Evolutionary conservation across 1,140 invertebrate species (phyloP).

Genomic region (Aleiodes sp.): DNA sequence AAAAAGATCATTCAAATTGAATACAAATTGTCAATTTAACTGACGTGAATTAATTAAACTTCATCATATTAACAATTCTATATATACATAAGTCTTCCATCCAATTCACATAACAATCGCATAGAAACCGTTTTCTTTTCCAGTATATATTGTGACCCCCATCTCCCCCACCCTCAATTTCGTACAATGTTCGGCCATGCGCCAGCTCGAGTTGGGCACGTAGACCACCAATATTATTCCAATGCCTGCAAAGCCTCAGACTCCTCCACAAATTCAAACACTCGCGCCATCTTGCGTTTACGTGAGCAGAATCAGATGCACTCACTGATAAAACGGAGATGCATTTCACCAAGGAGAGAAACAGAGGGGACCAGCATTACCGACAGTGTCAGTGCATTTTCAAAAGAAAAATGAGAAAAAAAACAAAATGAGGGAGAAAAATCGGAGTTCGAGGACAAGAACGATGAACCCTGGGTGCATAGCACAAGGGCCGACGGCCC

Average conservation of each 20-base stretch:
- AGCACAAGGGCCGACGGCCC: slow-evolving; percentile 50
- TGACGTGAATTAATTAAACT: no score
- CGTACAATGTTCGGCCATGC: slow-evolving; percentile 45
- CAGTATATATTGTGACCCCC: no score
- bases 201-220: slow-evolving; percentile 44
- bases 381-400: background rate
- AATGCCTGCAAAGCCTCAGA: background rate
- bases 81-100: no score
- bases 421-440: slow-evolving; percentile 7
- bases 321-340: slow-evolving; percentile 16
- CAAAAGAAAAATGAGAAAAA: slow-evolving; percentile 8
- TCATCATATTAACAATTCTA: no score
- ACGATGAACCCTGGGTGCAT: slow-evolving; percentile 48
- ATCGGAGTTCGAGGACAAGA: slow-evolving; percentile 31
- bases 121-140: no score
- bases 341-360: background rate
- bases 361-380: background rate
- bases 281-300: slow-evolving; percentile 29
- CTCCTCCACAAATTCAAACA: background rate
- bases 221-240: slow-evolving; percentile 40
- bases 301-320: background rate
- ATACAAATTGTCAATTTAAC: no score
- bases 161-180: background rate
- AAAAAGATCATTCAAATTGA: no score
- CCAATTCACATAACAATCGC: no score